These are phyloP conservation scores for Dinoponera quadriceps DNA, from an alignment of 1,140 invertebrate species.

Conservation along the genomic window DNA sequence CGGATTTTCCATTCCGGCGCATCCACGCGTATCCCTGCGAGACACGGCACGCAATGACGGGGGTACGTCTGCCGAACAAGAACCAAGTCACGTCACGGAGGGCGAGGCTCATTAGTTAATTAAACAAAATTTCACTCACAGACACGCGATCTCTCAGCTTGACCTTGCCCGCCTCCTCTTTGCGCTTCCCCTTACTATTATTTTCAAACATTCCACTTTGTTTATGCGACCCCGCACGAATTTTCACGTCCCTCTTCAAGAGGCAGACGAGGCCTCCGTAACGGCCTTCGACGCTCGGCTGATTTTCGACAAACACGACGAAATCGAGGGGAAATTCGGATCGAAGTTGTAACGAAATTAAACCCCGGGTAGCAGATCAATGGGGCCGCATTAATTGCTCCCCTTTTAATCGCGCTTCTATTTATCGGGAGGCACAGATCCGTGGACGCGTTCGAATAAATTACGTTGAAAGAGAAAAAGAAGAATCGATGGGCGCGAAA, in stretches of 20 bases:
- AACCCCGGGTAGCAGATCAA: neutral
- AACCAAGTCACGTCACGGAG: constrained; percentile 59
- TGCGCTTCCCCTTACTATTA: neutral
- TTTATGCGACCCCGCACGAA: neutral
- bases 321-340: neutral
- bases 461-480: neutral
- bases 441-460: neutral
- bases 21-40: constrained; percentile 38
- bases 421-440: too few species aligned
- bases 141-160: constrained; percentile 48
- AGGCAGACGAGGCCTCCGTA: neutral
- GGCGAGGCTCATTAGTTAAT: constrained; percentile 79
- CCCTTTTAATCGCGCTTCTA: neutral
- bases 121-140: constrained; percentile 71
- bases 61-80: constrained; percentile 55
- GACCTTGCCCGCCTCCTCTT: constrained; percentile 31
- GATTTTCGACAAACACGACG: neutral
- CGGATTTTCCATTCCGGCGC: constrained; percentile 46
- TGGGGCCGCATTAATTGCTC: neutral
- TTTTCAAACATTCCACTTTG: constrained; percentile 5
- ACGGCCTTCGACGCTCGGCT: neutral
- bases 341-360: neutral
- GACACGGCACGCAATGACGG: constrained; percentile 61
- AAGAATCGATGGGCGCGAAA: neutral
- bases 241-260: neutral